Conservation (phyloP, 2,888 invertebrate genomes). For the Rotaria socialis region DNA sequence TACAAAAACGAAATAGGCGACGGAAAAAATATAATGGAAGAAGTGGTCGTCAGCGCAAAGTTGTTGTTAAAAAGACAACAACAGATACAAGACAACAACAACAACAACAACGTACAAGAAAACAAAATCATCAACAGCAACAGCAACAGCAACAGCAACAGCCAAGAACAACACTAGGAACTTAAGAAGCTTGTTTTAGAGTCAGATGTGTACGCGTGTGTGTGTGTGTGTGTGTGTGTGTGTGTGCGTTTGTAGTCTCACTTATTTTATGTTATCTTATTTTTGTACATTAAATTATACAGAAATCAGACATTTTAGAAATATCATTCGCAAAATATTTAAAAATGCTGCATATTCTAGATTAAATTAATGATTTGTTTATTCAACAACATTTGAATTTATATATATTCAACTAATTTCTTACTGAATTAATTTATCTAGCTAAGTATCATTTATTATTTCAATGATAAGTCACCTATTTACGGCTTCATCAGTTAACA, state of each 20-base stretch:
- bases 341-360: slow-evolving; percentile 1
- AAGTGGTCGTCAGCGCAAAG: background rate
- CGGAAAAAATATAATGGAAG: background rate
- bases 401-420: too few species aligned
- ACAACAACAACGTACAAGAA: background rate
- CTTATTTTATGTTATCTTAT: slow-evolving; percentile 23
- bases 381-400: background rate
- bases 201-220: background rate
- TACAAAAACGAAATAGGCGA: background rate
- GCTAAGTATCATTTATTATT: background rate
- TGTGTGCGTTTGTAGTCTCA: slow-evolving; percentile 6
- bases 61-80: background rate
- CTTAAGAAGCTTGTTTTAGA: background rate
- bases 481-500: too few species aligned
- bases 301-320: slow-evolving; percentile 15
- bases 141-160: background rate
- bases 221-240: background rate
- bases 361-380: background rate
- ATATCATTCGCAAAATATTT: background rate
- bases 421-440: too few species aligned
- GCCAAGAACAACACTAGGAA: background rate
- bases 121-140: background rate
- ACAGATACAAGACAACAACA: background rate
- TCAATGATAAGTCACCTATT: background rate
- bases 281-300: background rate